Percentiles rank a stretch among this genome's conserved stretches.
These are phyloP conservation scores for Clupea harengus DNA, from an alignment of 2,113 vertebrate genomes.

Conservation along the genomic window DNA sequence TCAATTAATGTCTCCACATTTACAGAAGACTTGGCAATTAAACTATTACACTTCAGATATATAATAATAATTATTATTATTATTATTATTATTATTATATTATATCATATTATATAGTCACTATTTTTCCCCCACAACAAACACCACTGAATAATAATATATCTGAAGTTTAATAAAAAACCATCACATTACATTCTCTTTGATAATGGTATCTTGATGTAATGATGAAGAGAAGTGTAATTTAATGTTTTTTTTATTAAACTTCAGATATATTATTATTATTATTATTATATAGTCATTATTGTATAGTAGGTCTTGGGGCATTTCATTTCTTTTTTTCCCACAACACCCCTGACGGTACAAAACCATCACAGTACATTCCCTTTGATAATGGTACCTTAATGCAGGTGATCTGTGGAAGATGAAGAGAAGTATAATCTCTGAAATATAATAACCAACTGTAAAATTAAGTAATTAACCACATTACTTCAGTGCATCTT, in stretches of 20 bases:
- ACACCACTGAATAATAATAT: neutral
- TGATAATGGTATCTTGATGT: neutral
- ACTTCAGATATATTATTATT: no score
- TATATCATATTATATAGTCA: no score
- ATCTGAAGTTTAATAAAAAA: neutral
- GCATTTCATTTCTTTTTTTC: no score
- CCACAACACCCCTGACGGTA: neutral
- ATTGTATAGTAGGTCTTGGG: no score
- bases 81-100: no score
- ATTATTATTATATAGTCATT: no score
- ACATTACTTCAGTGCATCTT: neutral
- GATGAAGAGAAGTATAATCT: neutral
- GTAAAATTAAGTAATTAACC: neutral
- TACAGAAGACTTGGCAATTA: no score
- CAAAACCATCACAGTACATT: neutral
- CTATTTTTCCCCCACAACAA: no score
- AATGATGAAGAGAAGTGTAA: neutral
- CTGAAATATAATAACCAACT: neutral
- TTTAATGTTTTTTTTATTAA: neutral
- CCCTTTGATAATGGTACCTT: no score
- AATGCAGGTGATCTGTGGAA: neutral
- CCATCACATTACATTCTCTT: neutral
- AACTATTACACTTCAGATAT: no score
- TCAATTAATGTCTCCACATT: no score
- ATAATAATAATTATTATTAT: no score